These are phyloP conservation scores for Holacanthella duospinosa DNA, from an alignment of 2,888 invertebrate genomes.

Conservation along the genomic window DNA sequence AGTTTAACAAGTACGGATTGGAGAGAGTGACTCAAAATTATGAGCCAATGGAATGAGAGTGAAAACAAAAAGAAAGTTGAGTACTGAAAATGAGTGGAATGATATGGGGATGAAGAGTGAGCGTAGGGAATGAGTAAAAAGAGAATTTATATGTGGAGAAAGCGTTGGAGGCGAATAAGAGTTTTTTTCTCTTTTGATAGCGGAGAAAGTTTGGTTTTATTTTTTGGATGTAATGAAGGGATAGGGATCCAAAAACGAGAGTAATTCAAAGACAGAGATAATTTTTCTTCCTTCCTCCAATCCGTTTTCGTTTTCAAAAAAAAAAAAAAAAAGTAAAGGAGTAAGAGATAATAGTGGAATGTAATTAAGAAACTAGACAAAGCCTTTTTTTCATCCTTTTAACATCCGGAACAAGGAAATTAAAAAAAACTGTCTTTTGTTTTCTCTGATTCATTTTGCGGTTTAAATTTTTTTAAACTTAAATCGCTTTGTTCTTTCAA, in stretches of 20 bases:
- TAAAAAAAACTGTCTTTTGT: not conserved
- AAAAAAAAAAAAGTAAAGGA: not conserved
- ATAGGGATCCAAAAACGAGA: not conserved
- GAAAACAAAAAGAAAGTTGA: not conserved
- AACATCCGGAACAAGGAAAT: constrained; percentile 1
- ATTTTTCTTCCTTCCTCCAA: too few relatives aligned
- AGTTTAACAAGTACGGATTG: too few relatives aligned
- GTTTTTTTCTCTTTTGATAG: not conserved
- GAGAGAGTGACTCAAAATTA: too few relatives aligned
- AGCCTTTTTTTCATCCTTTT: not conserved
- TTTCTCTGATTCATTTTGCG: not conserved
- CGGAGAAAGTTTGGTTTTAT: not conserved
- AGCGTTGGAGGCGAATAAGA: not conserved
- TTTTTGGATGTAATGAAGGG: not conserved
- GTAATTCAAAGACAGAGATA: not conserved
- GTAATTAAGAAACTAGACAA: not conserved
- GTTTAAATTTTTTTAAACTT: not conserved
- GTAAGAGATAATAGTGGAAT: constrained; percentile 3
- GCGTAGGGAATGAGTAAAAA: not conserved
- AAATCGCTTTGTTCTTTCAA: too few relatives aligned
- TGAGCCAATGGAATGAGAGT: not conserved
- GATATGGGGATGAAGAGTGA: not conserved
- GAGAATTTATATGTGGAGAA: not conserved
- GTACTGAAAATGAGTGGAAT: not conserved
- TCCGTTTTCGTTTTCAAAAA: not conserved